phyloP scores from a whole-genome alignment of 2,888 invertebrate species.

The Lasioglossum malachurum region DNA sequence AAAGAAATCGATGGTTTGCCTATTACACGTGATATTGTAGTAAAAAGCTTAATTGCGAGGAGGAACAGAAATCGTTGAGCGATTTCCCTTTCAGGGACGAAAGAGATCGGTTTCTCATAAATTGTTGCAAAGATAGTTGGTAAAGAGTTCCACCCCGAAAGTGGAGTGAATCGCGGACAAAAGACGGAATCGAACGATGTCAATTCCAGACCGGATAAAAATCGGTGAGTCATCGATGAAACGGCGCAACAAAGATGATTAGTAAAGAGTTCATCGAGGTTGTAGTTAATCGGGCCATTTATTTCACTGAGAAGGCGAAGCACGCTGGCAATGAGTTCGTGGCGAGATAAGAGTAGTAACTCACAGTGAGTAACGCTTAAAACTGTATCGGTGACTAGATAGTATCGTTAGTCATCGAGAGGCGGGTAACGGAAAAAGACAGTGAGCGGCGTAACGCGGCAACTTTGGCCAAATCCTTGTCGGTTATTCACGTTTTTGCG shows the following conservation, averaged over 20 bases:
- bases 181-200: not conserved
- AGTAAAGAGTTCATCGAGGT: not conserved
- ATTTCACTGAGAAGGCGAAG: not conserved
- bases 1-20: no score
- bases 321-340: not conserved
- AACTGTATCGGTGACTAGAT: not conserved
- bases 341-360: not conserved
- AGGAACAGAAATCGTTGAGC: not conserved
- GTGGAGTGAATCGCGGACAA: not conserved
- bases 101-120: no score
- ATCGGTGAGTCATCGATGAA: not conserved
- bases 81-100: no score
- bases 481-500: conserved; percentile 43
- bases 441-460: not conserved
- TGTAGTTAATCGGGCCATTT: not conserved
- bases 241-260: not conserved
- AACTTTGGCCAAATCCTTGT: conserved; percentile 23
- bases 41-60: not conserved
- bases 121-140: not conserved
- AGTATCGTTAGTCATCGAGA: conserved; percentile 27
- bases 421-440: conserved; percentile 8
- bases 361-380: not conserved
- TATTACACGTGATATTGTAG: no score
- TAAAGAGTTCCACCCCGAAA: no score
- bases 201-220: not conserved